Percentiles rank a stretch among this genome's conserved stretches.
These are phyloP conservation scores for Caenorhabditis becei DNA, from an alignment of 2,888 invertebrate species.

Conservation along the genomic window DNA sequence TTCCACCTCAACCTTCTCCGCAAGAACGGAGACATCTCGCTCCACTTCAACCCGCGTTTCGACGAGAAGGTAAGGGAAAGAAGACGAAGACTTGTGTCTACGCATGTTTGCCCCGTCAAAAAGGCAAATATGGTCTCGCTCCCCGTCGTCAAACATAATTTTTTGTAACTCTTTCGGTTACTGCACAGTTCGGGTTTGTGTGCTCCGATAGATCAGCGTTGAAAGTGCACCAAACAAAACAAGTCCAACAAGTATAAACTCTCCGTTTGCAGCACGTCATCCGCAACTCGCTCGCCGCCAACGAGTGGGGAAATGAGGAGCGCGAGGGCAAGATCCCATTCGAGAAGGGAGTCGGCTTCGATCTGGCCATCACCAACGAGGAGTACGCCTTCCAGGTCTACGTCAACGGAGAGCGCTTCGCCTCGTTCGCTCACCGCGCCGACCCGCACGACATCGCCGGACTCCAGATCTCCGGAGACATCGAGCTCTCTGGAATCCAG, in stretches of 20 bases:
- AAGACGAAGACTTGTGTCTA: slow-evolving; percentile 10
- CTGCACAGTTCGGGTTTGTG: slow-evolving; percentile 12
- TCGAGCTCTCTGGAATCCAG: slow-evolving; percentile 80
- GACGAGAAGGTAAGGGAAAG: slow-evolving; percentile 70
- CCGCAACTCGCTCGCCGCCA: slow-evolving; percentile 75
- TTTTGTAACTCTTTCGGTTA: slow-evolving; percentile 16
- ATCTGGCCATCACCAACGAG: slow-evolving; percentile 80
- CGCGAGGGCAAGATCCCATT: slow-evolving; percentile 80
- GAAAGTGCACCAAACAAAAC: slow-evolving; percentile 9
- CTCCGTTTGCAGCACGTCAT: slow-evolving; percentile 70
- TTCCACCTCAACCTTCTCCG: slow-evolving; percentile 79
- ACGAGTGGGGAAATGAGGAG: slow-evolving; percentile 81
- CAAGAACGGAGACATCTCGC: slow-evolving; percentile 81
- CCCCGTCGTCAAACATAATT: slow-evolving; percentile 32
- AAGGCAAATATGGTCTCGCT: slow-evolving; percentile 42
- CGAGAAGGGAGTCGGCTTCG: slow-evolving; percentile 81
- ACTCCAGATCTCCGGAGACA: slow-evolving; percentile 80
- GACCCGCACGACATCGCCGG: slow-evolving; percentile 81
- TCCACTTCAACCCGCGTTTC: slow-evolving; percentile 81
- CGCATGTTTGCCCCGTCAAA: slow-evolving; percentile 34
- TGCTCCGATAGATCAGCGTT: not conserved
- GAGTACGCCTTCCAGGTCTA: slow-evolving; percentile 81
- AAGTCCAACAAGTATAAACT: not conserved
- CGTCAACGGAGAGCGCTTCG: slow-evolving; percentile 81
- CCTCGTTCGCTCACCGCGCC: slow-evolving; percentile 81